Evolutionary conservation across 35 echinoderm and acorn worm genomes (phyloP).

Genomic region (Apostichopus parvimensis): DNA sequence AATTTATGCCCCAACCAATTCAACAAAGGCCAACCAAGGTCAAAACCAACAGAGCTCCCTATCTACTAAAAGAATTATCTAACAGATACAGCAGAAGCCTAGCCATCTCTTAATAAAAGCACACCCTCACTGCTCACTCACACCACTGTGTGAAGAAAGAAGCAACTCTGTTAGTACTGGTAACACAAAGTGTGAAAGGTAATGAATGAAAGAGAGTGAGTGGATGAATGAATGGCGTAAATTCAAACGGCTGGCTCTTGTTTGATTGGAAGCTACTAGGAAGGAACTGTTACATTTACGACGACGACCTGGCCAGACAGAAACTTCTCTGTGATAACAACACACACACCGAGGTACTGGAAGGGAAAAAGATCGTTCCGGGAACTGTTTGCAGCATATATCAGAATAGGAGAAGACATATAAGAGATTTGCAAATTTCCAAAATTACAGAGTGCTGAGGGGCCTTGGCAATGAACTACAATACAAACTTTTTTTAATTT

Average conservation of each 20-base stretch:
- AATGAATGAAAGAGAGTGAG: background rate
- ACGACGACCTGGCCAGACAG: background rate
- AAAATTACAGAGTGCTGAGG: background rate
- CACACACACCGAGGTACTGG: no score
- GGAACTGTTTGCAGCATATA: background rate
- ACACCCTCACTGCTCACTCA: background rate
- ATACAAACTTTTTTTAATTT: background rate
- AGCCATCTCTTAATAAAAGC: background rate
- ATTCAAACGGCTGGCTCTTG: background rate
- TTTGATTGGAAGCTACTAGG: conserved; percentile 10
- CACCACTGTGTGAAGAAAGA: background rate
- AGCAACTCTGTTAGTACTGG: no score
- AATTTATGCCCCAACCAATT: conserved; percentile 36
- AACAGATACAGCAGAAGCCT: background rate
- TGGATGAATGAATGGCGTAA: background rate
- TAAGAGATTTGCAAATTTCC: background rate
- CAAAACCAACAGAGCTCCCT: conserved; percentile 27
- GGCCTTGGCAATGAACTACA: background rate
- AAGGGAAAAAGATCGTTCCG: background rate
- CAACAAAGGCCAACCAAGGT: conserved; percentile 48
- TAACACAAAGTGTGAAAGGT: background rate
- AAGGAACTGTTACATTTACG: conserved; percentile 1
- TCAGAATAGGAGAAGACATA: background rate
- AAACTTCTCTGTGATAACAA: no score
- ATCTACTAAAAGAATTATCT: conserved; percentile 10